These are phyloP conservation scores for Lepisosteus osseus DNA, from an alignment of 2,113 vertebrate genomes.

Conservation along the genomic window DNA sequence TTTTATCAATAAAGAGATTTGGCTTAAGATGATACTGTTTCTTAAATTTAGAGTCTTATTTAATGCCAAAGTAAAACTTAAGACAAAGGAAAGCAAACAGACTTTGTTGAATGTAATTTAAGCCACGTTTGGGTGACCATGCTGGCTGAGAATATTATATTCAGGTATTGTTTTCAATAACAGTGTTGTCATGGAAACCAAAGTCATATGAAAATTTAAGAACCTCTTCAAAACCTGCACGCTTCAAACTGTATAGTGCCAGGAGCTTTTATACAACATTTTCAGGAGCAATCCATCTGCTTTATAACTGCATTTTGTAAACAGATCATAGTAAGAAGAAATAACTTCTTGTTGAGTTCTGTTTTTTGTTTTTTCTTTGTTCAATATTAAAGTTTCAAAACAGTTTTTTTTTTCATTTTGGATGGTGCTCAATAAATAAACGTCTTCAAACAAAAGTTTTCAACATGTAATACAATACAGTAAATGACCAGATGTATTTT, in stretches of 20 bases:
- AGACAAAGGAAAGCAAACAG: conserved; percentile 73
- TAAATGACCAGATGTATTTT: too few species aligned
- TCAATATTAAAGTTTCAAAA: too few species aligned
- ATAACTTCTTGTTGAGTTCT: too few species aligned
- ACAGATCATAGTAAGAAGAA: too few species aligned
- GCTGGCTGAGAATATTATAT: conserved; percentile 65
- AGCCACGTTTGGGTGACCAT: conserved; percentile 69
- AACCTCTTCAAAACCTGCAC: conserved; percentile 24
- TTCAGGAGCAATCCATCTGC: conserved; percentile 15
- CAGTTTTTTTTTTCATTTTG: too few species aligned
- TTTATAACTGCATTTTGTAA: not conserved
- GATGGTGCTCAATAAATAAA: too few species aligned
- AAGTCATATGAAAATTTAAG: conserved; percentile 45
- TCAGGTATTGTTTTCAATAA: conserved; percentile 78
- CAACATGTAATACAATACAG: too few species aligned
- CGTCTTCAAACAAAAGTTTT: too few species aligned
- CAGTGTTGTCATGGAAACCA: conserved; percentile 72
- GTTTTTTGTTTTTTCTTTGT: too few species aligned
- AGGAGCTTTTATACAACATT: not conserved
- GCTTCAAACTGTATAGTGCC: conserved; percentile 16
- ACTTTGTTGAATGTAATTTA: conserved; percentile 69
- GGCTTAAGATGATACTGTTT: conserved; percentile 32
- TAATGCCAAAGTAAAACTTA: conserved; percentile 61
- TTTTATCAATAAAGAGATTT: not conserved
- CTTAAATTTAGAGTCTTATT: conserved; percentile 50